Conservation (phyloP, 1,140 invertebrate genomes). For the Oreohelix idahoensis region DNA sequence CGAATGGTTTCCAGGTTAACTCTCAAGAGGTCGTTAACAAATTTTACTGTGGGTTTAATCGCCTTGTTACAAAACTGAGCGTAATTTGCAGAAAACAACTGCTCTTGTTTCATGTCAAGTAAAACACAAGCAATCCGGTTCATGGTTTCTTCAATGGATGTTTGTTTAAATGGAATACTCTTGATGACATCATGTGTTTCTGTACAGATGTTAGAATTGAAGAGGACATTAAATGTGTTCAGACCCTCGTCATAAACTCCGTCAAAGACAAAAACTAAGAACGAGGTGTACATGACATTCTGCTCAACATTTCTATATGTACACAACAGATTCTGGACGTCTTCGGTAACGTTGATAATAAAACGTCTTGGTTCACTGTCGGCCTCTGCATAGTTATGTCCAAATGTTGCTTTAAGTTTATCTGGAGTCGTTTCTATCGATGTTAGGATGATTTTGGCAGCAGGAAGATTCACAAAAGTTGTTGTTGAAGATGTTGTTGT, state of each 20-base stretch:
- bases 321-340: slow-evolving; percentile 25
- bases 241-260: slow-evolving; percentile 22
- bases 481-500: not conserved
- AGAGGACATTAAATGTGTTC: slow-evolving; percentile 5
- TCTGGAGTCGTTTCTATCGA: not conserved
- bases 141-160: slow-evolving; percentile 1
- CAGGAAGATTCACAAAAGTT: not conserved
- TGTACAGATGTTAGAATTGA: slow-evolving; percentile 22
- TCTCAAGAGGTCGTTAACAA: not conserved
- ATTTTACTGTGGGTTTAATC: not conserved
- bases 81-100: not conserved
- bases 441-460: not conserved
- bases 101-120: slow-evolving; percentile 26
- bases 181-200: not conserved
- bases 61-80: not conserved
- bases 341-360: slow-evolving; percentile 46
- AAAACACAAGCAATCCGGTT: not conserved
- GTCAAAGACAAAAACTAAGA: slow-evolving; percentile 9
- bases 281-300: not conserved
- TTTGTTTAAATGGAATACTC: not conserved
- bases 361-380: slow-evolving; percentile 46
- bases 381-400: slow-evolving; percentile 42
- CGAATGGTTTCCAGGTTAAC: not conserved
- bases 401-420: slow-evolving; percentile 33
- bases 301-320: not conserved